These are phyloP conservation scores for Lasioglossum leucozonium DNA, from an alignment of 2,888 invertebrate genomes.

Conservation along the genomic window DNA sequence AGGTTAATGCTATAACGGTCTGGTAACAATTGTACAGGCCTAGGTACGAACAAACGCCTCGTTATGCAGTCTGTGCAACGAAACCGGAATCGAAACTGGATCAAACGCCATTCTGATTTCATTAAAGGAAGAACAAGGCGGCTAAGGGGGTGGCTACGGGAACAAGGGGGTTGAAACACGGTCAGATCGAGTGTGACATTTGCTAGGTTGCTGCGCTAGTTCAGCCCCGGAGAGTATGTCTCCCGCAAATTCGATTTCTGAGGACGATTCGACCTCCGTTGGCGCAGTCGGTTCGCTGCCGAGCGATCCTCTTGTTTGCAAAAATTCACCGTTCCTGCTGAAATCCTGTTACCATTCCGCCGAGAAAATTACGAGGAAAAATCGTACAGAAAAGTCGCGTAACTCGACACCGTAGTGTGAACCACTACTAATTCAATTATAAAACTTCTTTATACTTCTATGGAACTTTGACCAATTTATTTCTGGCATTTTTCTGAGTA, in stretches of 20 bases:
- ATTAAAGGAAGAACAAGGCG: not conserved
- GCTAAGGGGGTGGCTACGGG: not conserved
- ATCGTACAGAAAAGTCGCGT: too few species aligned
- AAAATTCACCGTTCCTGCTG: not conserved
- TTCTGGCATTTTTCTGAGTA: too few species aligned
- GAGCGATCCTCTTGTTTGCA: not conserved
- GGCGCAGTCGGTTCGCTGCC: not conserved
- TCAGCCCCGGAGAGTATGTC: not conserved
- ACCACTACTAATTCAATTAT: too few species aligned
- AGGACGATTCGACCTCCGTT: not conserved
- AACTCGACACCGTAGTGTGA: too few species aligned
- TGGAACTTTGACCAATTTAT: too few species aligned
- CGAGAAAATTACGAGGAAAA: not conserved
- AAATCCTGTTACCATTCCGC: not conserved
- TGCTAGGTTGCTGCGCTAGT: not conserved
- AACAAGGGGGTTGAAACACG: not conserved
- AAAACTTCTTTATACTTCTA: too few species aligned
- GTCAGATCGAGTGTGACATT: conserved; percentile 1
- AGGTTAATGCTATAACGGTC: not conserved
- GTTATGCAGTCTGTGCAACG: not conserved
- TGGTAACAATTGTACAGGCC: conserved; percentile 17
- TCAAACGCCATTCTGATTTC: not conserved
- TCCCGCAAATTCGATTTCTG: conserved; percentile 1
- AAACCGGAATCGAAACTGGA: conserved; percentile 22
- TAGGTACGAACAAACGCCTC: not conserved